These are phyloP conservation scores for Seladonia tumulorum DNA, from an alignment of 2,888 invertebrate species.

Conservation along the genomic window DNA sequence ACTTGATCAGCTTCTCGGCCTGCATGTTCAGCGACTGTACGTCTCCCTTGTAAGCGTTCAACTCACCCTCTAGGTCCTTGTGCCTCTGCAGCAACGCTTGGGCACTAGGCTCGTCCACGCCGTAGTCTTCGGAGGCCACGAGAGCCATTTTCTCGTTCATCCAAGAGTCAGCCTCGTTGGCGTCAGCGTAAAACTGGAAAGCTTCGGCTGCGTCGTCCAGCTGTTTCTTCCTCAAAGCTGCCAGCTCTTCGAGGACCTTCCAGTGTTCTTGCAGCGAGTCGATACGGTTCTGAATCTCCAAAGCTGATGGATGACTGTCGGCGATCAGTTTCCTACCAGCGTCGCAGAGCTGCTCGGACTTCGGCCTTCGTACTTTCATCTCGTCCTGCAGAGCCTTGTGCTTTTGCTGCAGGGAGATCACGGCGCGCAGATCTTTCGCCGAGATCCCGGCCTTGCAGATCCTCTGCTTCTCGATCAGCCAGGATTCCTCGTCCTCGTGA, in stretches of 20 bases:
- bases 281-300: constrained; percentile 93
- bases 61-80: constrained; percentile 93
- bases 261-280: constrained; percentile 93
- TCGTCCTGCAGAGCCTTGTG: constrained; percentile 96
- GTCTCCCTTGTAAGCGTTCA: constrained; percentile 95
- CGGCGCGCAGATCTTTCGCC: constrained; percentile 96
- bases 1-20: constrained; percentile 90
- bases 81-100: constrained; percentile 95
- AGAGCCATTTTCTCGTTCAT: constrained; percentile 97
- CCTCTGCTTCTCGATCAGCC: constrained; percentile 97
- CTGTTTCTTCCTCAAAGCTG: constrained; percentile 90
- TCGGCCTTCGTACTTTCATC: constrained; percentile 91
- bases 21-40: constrained; percentile 92
- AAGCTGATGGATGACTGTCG: constrained; percentile 92
- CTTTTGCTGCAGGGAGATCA: constrained; percentile 95
- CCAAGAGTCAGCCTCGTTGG: constrained; percentile 99
- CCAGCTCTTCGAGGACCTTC: constrained; percentile 94
- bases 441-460: constrained; percentile 97
- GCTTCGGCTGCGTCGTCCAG: constrained; percentile 96
- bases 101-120: constrained; percentile 96
- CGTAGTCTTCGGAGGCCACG: constrained; percentile 95
- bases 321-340: constrained; percentile 91
- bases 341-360: constrained; percentile 89
- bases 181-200: constrained; percentile 98
- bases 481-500: constrained; percentile 98